phyloP scores from a whole-genome alignment of 2,888 invertebrate genomes.

The Stenodera caucasica region DNA sequence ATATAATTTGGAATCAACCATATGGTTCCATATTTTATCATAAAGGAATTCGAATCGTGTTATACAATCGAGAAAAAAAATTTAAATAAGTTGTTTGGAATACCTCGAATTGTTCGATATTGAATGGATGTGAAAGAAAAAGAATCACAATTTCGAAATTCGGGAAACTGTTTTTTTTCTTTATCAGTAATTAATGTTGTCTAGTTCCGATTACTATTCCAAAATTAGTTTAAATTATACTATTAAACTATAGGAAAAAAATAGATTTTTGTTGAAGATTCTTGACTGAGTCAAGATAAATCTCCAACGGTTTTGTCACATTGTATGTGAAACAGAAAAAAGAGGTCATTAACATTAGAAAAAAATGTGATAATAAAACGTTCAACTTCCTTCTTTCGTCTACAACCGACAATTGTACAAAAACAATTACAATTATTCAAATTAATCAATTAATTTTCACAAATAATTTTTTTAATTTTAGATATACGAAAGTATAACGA shows the following conservation, averaged over 20 bases:
- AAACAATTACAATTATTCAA: background rate
- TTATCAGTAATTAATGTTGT: too few species aligned
- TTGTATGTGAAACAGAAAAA: background rate
- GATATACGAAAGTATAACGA: conserved; percentile 66
- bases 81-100: too few species aligned
- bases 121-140: too few species aligned
- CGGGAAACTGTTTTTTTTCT: too few species aligned
- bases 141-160: too few species aligned
- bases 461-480: too few species aligned
- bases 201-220: too few species aligned
- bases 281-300: background rate
- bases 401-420: background rate
- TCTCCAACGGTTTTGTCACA: background rate
- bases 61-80: too few species aligned
- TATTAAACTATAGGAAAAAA: background rate
- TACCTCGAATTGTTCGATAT: too few species aligned
- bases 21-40: too few species aligned
- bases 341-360: conserved; percentile 2
- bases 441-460: background rate
- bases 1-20: too few species aligned
- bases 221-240: background rate
- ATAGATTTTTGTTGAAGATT: background rate
- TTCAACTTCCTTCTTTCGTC: background rate
- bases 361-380: conserved; percentile 3
- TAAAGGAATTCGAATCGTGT: too few species aligned